Percentiles rank a stretch among this genome's conserved stretches.
phyloP scores from a whole-genome alignment of 2,797 vertebrate genomes.

The Strix occidentalis region DNA sequence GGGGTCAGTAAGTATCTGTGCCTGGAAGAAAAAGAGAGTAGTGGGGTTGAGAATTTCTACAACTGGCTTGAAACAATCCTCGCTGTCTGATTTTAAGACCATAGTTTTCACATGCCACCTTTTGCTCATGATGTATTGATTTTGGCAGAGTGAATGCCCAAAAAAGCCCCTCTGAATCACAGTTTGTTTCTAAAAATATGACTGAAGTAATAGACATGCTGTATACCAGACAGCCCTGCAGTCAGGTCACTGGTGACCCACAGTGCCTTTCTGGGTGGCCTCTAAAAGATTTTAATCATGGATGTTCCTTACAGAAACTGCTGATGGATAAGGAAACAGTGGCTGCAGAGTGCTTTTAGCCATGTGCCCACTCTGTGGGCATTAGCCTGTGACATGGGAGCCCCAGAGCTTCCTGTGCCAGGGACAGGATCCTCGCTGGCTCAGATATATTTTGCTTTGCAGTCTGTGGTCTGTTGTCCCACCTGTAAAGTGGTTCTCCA shows the following conservation, averaged over 20 bases:
- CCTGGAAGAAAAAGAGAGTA: not conserved
- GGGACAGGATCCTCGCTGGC: not conserved
- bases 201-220: not conserved
- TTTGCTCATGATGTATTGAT: not conserved
- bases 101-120: not conserved
- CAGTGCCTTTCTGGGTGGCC: not conserved
- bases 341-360: not conserved
- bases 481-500: not conserved
- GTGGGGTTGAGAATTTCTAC: not conserved
- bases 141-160: not conserved
- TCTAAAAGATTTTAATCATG: not conserved
- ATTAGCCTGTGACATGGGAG: not conserved
- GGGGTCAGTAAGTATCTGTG: not conserved
- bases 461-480: not conserved
- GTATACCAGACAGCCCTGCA: not conserved
- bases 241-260: not conserved
- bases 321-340: not conserved
- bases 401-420: fast-evolving
- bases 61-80: not conserved
- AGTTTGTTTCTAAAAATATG: not conserved
- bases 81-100: not conserved
- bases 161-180: not conserved
- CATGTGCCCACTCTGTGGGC: fast-evolving
- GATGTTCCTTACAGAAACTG: not conserved
- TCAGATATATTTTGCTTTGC: not conserved